Conservation (phyloP, 2,113 vertebrate species). For the Perccottus glenii region DNA sequence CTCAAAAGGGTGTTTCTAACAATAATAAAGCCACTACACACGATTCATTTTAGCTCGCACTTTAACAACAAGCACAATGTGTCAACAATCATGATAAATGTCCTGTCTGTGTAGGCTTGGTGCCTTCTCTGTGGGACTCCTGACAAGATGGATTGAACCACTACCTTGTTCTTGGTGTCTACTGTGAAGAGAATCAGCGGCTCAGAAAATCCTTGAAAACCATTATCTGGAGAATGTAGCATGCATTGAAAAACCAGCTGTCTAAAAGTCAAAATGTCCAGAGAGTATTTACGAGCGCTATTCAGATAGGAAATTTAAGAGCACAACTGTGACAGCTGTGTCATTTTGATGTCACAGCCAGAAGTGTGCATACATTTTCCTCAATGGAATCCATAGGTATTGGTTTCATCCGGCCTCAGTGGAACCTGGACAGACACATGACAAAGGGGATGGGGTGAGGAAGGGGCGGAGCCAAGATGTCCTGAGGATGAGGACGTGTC, state of each 20-base stretch:
- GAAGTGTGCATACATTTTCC: conserved; percentile 49
- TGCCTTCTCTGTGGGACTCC: conserved; percentile 46
- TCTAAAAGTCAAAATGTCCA: conserved; percentile 73
- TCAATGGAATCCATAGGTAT: conserved; percentile 69
- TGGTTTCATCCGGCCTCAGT: conserved; percentile 70
- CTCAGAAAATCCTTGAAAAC: conserved; percentile 65
- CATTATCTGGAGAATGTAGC: conserved; percentile 69
- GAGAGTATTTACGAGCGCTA: conserved; percentile 74
- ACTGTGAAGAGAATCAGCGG: conserved; percentile 45
- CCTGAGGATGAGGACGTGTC: conserved; percentile 35
- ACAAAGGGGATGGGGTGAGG: conserved; percentile 33
- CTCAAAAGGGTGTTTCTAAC: conserved; percentile 4
- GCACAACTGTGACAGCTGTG: conserved; percentile 78
- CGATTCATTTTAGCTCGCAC: not conserved
- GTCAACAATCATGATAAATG: conserved; percentile 39
- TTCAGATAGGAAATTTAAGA: conserved; percentile 77
- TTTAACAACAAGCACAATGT: conserved; percentile 13
- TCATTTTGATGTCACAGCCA: conserved; percentile 70
- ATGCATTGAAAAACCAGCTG: conserved; percentile 79
- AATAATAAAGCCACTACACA: conserved; percentile 8
- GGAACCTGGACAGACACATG: conserved; percentile 55
- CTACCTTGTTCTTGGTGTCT: conserved; percentile 58
- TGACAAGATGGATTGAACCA: conserved; percentile 63
- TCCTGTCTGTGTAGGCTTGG: conserved; percentile 1
- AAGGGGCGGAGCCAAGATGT: conserved; percentile 8